Base-by-base conservation (phyloP, 1,140 invertebrate genomes). In the Hermatobates lingyangjiaoensis region DNA sequence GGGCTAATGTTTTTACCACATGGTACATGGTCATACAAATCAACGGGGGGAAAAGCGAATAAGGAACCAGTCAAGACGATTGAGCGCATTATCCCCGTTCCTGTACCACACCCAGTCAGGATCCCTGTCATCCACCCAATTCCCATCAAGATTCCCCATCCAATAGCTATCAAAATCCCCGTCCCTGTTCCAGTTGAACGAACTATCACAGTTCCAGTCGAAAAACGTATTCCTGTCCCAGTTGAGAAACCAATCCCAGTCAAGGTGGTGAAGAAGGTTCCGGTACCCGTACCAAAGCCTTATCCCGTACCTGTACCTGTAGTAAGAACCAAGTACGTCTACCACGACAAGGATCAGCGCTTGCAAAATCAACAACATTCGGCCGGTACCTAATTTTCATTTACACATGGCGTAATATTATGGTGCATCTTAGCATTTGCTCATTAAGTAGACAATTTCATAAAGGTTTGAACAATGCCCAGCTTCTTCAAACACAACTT, bases 181-280 rank as follows among this genome's bases (percentile, higher is more conserved):
- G 49, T 57, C 0, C 57, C 57, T 3, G 56, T 58, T 28, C 55
- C 55, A 2, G 53, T 58, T 5, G 50, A 59, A 27, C 57, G 56
- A 50, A 54, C 50, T 0, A 58, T 60, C 0, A 51, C 56, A 1
- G 57, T 59, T 14, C 58, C 56, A 1, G 56, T 61, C 5, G 60
- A 61, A 34, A 61, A 61, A 51, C 53, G 51, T 1, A 54, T 60
- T 25, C 58, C 60, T 1, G 58, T 58, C 46, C 52, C 55, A 2
- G 57, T 61, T 0, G 57, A 59, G 27, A 61, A 60, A 47, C 60
- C 60, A 14, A 57, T 59, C 26, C 57, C 57, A 1, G 58, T 61
- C 30, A 55, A 52, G 10, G 52, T 61, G 10, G 57, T 57, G 27
- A 59, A 61, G 34, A 57, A 58, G 30, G 57, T 60, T 14, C 58